phyloP scores from a whole-genome alignment of 1,140 invertebrate genomes.

The Leptinotarsa undecemlineata region DNA sequence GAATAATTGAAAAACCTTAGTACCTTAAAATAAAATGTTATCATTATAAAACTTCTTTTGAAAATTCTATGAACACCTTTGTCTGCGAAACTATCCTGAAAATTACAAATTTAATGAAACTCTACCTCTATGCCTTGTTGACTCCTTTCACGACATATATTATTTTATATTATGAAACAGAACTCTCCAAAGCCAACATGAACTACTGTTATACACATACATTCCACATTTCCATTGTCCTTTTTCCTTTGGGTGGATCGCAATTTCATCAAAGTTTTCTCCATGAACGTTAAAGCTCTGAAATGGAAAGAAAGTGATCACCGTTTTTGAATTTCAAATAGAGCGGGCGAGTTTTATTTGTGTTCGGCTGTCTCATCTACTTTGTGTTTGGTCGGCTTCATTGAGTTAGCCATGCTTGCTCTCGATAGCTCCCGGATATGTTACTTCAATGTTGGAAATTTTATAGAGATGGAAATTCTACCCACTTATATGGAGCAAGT shows the following conservation, averaged over 20 bases:
- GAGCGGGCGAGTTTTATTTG: slow-evolving; percentile 50
- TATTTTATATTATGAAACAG: too few species aligned
- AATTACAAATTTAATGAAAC: too few species aligned
- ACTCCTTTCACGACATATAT: too few species aligned
- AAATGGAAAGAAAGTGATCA: slow-evolving; percentile 45
- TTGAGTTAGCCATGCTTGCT: slow-evolving; percentile 47
- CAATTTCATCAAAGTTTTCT: slow-evolving; percentile 16
- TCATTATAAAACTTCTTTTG: too few species aligned
- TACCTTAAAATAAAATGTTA: too few species aligned
- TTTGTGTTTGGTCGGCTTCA: slow-evolving; percentile 51
- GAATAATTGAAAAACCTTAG: too few species aligned
- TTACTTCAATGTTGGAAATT: slow-evolving; percentile 19
- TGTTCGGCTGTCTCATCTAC: slow-evolving; percentile 50
- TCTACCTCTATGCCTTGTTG: too few species aligned
- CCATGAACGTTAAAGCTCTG: slow-evolving; percentile 32
- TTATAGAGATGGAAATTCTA: slow-evolving; percentile 21
- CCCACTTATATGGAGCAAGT: slow-evolving; percentile 23
- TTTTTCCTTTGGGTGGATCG: background rate
- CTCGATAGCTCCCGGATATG: slow-evolving; percentile 47
- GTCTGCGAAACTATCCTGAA: too few species aligned
- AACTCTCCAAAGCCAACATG: too few species aligned
- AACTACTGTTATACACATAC: background rate
- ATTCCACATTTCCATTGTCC: background rate
- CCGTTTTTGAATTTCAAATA: slow-evolving; percentile 49
- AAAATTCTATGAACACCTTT: too few species aligned